Base-by-base conservation (phyloP, 2,888 invertebrate species). In the Phorcus lineatus region DNA sequence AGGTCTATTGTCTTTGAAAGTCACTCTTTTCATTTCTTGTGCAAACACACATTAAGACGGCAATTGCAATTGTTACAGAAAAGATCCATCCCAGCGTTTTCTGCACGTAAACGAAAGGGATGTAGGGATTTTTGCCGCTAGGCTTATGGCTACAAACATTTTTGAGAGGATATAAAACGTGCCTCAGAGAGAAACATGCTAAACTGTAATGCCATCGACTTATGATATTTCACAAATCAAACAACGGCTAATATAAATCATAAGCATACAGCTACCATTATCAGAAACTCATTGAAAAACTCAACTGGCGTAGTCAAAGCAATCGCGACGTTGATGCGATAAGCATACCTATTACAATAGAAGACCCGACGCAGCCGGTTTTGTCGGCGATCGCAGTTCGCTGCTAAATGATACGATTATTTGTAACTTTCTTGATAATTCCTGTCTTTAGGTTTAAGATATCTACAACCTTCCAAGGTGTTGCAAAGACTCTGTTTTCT, bases 371-470 rank as follows among this genome's bases (percentile, higher is more conserved):
- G 24, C 28, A 62, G 28, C 24, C 19, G 62, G 28, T 24, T 28
- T 28, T 62, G 28, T 28, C 28, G 24, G 28, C 62, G 62, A 62
- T 28, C 28, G 28, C 28, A 16, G 62, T 28, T 28, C 62, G 62
- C 24, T 70, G 70, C 31, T 70, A 70, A 70, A 70, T 70, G 70
- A 70, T 70, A 70, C 19, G 70, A 40, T 70, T 70, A 70, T 70
- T 70, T 70, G 70, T 70, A 70, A 70, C 70, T 70, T 70, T 70
- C 28, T 36, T 36, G 31, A 70, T 70, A 70, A 36, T 70, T 70
- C 31, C 17, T 36, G 70, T 70, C 31, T 36, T 36, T 31, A 70
- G 16, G 70, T 31, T 70, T 70, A 40, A 70, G 70, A 70, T 70
- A 70, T 19, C 70, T 70, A 36, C 16, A 28, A 28, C 62, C 62